Base-by-base conservation (phyloP, 2,888 invertebrate species). In the Lasioglossum marginatum region DNA sequence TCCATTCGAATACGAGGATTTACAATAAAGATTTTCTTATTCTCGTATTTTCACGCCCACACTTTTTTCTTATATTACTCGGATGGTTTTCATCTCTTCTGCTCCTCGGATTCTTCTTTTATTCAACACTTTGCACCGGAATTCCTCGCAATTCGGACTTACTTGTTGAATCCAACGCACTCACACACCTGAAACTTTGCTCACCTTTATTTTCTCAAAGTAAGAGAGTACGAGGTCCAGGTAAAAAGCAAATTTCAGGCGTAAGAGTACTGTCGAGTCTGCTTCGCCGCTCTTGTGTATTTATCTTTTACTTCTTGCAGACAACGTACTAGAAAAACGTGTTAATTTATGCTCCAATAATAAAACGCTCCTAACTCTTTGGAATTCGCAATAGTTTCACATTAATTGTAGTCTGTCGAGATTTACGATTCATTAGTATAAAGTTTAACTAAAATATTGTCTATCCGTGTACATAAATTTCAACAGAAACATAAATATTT, bases 161-260 rank as follows among this genome's bases (percentile, higher is more conserved):
- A 80, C 68, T 75, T 66, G 91, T 90, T 82, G 92, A 92, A 88
- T 91, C 90, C 92, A 91, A 94, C 91, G 92, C 93, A 94, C 94
- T 94, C 93, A 94, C 94, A 94, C 94, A 94, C 94, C 94, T 94
- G 94, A 94, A 94, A 94, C 93, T 94, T 94, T 94, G 94, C 94
- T 94, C 94, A 94, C 94, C 94, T 94, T 94, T 93, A 89, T 91
- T 88, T 90, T 92, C 92, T 91, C 92, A 91, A 91, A 89, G 88
- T 91, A 88, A 88, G 92, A 92, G 93, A 92, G 92, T 91, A 89
- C 91, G 81, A 88, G 79, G 91, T 90, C 93, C 94, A 94, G 94
- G 94, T 94, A 92, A 94, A 94, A 94, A 94, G 94, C 94, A 94
- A 94, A 94, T 93, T 94, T 94, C 94, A 94, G 94, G 94, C 94